Evolutionary conservation across 2,888 invertebrate genomes (phyloP), one percentile per base, ranked within the genome.

Genomic region (Thecocarcelia acutangulata): DNA sequence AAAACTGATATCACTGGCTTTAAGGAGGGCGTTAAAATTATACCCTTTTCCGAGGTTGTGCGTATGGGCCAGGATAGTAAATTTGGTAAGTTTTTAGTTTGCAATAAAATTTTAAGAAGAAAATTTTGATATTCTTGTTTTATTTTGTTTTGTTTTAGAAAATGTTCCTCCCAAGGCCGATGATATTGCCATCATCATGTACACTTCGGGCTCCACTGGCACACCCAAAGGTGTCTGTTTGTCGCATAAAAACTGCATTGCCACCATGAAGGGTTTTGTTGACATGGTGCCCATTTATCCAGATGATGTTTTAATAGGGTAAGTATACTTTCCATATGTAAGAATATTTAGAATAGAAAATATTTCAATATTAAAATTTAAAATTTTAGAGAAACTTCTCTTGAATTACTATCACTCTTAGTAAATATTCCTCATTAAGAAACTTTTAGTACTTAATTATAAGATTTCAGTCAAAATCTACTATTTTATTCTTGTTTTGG

Each of bases 151-250:
- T 33, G 9, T 33, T 3, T 3, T 90, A 94, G 94, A 93, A 85
- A 88, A 91, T 19, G 91, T 92, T 4, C 92, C 93, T 6, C 96
- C 97, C 1, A 90, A 91, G 6, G 91, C 94, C 6, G 92, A 93
- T 13, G 98, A 99, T 90, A 94, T 95, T 4, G 99, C 99, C 61
- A 97, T 99, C 87, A 95, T 99, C 50, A 99, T 99, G 99, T 99
- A 99, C 92, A 99, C 99, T 2, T 98, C 97, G 85, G 99, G 99
- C 6, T 98, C 98, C 0, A 99, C 99, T 3, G 98, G 98, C 68
- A 94, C 95, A 79, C 98, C 98, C 0, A 98, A 98, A 91, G 98
- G 98, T 87, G 96, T 97, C 13, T 89, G 96, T 19, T 92, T 97
- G 40, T 94, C 96, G 3, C 97, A 97, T 90, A 93, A 93, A 87